These are phyloP conservation scores for Apamea anceps DNA, from an alignment of 2,888 invertebrate species.

Conservation along the genomic window DNA sequence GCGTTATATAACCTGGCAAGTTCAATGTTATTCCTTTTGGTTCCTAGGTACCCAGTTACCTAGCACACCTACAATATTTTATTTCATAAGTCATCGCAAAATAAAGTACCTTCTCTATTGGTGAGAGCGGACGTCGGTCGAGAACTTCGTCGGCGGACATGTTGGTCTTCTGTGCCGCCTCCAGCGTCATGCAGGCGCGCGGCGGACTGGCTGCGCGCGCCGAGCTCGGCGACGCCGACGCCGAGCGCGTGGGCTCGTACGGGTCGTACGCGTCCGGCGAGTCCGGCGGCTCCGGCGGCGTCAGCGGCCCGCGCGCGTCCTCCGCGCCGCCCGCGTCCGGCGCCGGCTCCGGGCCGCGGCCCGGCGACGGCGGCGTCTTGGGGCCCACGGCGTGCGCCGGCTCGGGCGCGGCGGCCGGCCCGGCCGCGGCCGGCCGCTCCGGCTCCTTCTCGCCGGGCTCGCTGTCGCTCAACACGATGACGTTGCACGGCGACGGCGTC, in stretches of 20 bases:
- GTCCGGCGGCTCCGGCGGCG: conserved; percentile 90
- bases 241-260: conserved; percentile 96
- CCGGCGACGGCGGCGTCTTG: conserved; percentile 91
- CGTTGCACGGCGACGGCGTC: conserved; percentile 94
- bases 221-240: conserved; percentile 91
- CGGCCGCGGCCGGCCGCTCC: conserved; percentile 60
- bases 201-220: conserved; percentile 67
- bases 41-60: no score
- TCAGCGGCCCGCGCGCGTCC: conserved; percentile 93
- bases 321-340: conserved; percentile 85
- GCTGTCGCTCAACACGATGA: conserved; percentile 96
- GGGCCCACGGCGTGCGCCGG: conserved; percentile 75
- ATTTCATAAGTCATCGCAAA: neutral
- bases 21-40: no score
- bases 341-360: conserved; percentile 84
- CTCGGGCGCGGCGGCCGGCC: conserved; percentile 59
- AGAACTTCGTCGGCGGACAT: conserved; percentile 87
- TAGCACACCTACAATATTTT: neutral
- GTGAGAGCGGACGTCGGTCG: conserved; percentile 88
- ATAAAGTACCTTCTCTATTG: conserved; percentile 88
- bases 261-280: conserved; percentile 97
- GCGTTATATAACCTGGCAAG: no score
- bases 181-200: conserved; percentile 82
- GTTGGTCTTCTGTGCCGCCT: conserved; percentile 88
- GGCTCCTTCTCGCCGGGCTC: conserved; percentile 91